Percentiles rank a stretch among this genome's conserved stretches.
phyloP scores from a whole-genome alignment of 2,113 vertebrate species.

The Kobus ellipsiprymnus region DNA sequence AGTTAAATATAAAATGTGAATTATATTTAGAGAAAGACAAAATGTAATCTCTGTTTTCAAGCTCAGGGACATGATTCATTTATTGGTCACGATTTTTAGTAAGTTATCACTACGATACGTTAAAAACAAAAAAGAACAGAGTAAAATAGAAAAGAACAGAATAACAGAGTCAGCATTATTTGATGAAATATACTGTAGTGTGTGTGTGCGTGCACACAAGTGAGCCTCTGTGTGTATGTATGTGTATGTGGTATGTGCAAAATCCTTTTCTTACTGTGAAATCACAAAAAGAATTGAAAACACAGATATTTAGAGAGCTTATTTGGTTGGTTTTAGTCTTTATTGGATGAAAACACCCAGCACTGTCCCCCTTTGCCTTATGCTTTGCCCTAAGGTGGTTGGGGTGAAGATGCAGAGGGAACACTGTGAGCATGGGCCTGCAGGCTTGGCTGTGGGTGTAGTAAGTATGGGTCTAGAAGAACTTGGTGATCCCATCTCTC shows the following conservation, averaged over 20 bases:
- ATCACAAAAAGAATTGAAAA: not conserved
- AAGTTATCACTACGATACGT: not conserved
- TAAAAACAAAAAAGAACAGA: not conserved
- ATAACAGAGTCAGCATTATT: not conserved
- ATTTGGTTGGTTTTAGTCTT: not conserved
- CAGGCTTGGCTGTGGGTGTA: not conserved
- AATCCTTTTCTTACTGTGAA: not conserved
- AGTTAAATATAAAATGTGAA: conserved; percentile 17
- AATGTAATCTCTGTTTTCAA: not conserved
- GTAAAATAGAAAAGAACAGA: not conserved
- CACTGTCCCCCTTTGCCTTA: not conserved
- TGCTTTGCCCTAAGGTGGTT: not conserved
- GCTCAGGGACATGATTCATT: not conserved
- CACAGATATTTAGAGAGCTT: not conserved
- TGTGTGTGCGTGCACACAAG: fast-evolving
- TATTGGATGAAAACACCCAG: not conserved
- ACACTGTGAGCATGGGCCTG: fast-evolving
- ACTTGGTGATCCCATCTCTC: not conserved
- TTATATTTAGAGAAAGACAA: not conserved
- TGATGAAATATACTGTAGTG: not conserved
- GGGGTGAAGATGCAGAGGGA: not conserved
- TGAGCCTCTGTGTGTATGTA: not conserved
- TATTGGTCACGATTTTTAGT: not conserved
- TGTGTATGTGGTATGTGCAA: not conserved
- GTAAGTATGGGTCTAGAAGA: not conserved